Base-by-base conservation (phyloP, 1,140 invertebrate species). In the Pseudomyrmex dendroicus region DNA sequence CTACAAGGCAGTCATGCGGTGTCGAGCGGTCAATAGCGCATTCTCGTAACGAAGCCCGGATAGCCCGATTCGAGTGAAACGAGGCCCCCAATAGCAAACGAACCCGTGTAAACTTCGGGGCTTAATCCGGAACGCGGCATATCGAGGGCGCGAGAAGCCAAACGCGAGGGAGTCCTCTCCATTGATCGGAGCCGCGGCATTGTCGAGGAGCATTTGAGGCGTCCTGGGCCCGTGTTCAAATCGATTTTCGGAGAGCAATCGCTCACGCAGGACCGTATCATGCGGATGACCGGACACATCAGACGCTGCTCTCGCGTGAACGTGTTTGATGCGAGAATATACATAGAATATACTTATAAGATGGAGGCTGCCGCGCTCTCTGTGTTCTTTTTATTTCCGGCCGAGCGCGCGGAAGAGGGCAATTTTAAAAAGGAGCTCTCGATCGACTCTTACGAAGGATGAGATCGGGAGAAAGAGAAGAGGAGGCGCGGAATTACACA, bases 101-200 rank as follows among this genome's bases (percentile, higher is more conserved):
- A 66, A 62, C 57, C 22, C 57, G 61, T 83, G 87, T 88, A 89
- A 89, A 72, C 83, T 84, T 54, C 22, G 66, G 35, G 20, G 10
- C 72, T 77, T 89, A 90, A 92, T 91, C 86, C 86, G 84, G 78
- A 87, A 88, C 86, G 85, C 82, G 83, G 85, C 73, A 86, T 85
- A 89, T 89, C 83, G 80, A 82, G 84, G 86, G 85, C 80, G 84
- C 86, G 87, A 89, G 74, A 89, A 88, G 85, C 64, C 80, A 83
- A 73, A 61, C 35, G 20, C 66, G 52, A 62, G 22, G 17, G 25
- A 59, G 56, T 22, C 35, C 22, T 56, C 68, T 20, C 66, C 68
- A 70, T 84, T 78, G 66, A 83, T 25, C 66, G 57, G 12, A 44
- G 22, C 80, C 73, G 73, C 73, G 77, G 83, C 62, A 85, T 85